Evolutionary conservation across 2,113 vertebrate genomes (phyloP).

Genomic region (Pao palembangensis): DNA sequence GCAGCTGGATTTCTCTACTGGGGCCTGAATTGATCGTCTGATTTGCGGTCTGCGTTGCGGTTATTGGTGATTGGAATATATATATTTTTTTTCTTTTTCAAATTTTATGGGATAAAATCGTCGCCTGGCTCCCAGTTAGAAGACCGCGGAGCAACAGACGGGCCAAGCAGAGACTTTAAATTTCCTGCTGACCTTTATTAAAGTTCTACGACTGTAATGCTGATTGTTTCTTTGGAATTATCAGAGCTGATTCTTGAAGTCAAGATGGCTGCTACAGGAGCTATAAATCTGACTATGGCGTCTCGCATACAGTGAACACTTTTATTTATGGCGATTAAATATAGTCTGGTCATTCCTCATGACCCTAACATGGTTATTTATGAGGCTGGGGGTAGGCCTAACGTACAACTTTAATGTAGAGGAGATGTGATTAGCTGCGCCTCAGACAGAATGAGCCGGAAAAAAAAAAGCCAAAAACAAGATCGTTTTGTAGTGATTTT

Average conservation of each 20-base stretch:
- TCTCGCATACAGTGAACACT: constrained; percentile 10
- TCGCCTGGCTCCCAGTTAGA: constrained; percentile 6
- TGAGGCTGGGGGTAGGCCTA: constrained; percentile 10
- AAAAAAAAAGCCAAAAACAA: too few species aligned
- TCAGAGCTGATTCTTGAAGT: constrained; percentile 31
- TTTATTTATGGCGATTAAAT: constrained; percentile 61
- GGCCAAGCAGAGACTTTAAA: constrained; percentile 21
- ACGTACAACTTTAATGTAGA: constrained; percentile 14
- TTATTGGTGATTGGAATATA: not conserved
- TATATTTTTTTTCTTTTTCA: not conserved
- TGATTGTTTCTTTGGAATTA: constrained; percentile 39
- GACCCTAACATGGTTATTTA: constrained; percentile 40
- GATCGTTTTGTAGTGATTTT: too few species aligned
- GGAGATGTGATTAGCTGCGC: constrained; percentile 25
- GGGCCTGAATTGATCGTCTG: too few species aligned
- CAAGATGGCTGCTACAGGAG: constrained; percentile 11
- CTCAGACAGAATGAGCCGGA: not conserved
- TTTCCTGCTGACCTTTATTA: constrained; percentile 44
- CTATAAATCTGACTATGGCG: constrained; percentile 36
- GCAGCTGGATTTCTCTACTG: not conserved
- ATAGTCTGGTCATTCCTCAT: constrained; percentile 28
- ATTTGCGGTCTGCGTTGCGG: too few species aligned
- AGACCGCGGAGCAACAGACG: constrained; percentile 11
- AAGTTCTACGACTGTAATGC: constrained; percentile 40
- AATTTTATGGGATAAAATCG: not conserved